Conservation (phyloP, 2,797 vertebrate species). For the Simalia tracyae region DNA sequence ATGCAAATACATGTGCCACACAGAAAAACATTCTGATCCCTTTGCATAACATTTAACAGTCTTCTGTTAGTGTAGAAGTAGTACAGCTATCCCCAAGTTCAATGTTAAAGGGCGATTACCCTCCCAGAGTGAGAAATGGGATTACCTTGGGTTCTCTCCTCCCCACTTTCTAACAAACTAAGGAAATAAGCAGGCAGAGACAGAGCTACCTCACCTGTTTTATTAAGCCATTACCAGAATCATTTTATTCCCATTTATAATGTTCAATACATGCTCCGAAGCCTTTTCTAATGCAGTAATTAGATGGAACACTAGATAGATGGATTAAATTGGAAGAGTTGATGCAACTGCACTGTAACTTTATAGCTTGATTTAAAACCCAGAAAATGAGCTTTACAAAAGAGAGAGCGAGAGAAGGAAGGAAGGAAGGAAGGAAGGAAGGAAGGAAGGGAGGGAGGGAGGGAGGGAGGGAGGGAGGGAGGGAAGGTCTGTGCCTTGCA, state of each 20-base stretch:
- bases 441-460: too few relatives aligned
- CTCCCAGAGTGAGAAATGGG: neutral
- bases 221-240: constrained; percentile 81
- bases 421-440: neutral
- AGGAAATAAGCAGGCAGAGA: constrained; percentile 69
- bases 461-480: too few relatives aligned
- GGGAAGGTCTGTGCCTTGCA: neutral
- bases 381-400: neutral
- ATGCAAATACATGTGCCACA: neutral
- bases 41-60: neutral
- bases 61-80: neutral
- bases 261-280: constrained; percentile 74
- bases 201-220: constrained; percentile 72
- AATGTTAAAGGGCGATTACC: neutral
- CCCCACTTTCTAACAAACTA: constrained; percentile 66
- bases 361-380: constrained; percentile 51
- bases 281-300: constrained; percentile 77
- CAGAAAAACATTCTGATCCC: neutral
- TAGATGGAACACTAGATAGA: constrained; percentile 69
- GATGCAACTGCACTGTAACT: constrained; percentile 32
- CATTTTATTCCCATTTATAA: constrained; percentile 79
- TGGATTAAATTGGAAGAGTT: constrained; percentile 61
- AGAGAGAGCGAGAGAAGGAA: accelerated
- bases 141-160: constrained; percentile 25
- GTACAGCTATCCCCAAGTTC: neutral